These are phyloP conservation scores for Camponotus floridanus DNA, from an alignment of 1,140 invertebrate species.

Conservation along the genomic window DNA sequence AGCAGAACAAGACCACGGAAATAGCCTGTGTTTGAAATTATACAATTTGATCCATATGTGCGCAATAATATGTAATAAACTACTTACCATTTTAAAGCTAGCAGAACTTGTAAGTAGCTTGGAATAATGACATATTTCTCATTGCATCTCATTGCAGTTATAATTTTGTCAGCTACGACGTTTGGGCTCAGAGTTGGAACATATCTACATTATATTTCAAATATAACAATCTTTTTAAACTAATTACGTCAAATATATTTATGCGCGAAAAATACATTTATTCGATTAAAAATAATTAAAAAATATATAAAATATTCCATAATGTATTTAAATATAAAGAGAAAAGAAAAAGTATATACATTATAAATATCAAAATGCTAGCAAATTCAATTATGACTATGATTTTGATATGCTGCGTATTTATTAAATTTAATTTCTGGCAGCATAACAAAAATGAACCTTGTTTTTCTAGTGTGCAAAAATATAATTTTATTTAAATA, in stretches of 20 bases:
- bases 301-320: no score
- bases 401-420: no score
- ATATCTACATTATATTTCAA: constrained; percentile 86
- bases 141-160: constrained; percentile 93
- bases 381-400: no score
- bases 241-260: neutral
- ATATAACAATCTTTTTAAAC: neutral
- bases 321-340: no score
- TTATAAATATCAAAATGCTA: no score
- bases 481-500: no score
- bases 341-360: no score
- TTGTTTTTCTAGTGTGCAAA: no score
- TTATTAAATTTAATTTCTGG: no score
- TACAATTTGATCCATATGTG: neutral
- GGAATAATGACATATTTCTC: constrained; percentile 93
- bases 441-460: no score
- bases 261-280: neutral
- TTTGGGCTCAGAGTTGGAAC: constrained; percentile 94
- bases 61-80: neutral
- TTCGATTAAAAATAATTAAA: neutral
- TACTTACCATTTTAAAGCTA: constrained; percentile 90
- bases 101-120: constrained; percentile 88
- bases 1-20: constrained; percentile 89
- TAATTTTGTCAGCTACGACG: constrained; percentile 94
- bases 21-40: constrained; percentile 85